phyloP scores from a whole-genome alignment of 2,888 invertebrate species.

The Ornithoptera alexandrae region DNA sequence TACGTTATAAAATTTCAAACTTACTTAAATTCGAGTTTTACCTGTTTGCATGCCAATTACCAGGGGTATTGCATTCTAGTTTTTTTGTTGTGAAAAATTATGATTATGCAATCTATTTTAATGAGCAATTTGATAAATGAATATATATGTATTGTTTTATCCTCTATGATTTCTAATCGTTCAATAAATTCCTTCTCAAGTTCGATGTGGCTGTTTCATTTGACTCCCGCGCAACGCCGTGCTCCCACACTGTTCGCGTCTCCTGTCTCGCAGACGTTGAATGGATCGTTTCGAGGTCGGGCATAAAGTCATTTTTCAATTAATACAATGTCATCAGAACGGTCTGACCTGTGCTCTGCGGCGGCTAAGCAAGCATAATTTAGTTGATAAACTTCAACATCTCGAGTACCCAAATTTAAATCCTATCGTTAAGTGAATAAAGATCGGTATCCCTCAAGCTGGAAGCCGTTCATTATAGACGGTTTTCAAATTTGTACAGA shows the following conservation, averaged over 20 bases:
- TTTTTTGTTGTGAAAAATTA: conserved; percentile 71
- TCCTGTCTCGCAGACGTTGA: conserved; percentile 49
- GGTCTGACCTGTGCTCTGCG: conserved; percentile 56
- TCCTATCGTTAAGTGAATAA: conserved; percentile 45
- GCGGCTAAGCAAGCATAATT: conserved; percentile 46
- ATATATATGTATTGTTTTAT: conserved; percentile 44
- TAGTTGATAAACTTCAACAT: conserved; percentile 34
- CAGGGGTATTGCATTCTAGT: conserved; percentile 72
- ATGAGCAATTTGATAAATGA: conserved; percentile 33
- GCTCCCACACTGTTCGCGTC: conserved; percentile 55
- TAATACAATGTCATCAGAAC: conserved; percentile 73
- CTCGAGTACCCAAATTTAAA: conserved; percentile 41
- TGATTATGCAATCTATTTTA: conserved; percentile 74
- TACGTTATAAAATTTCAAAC: conserved; percentile 50
- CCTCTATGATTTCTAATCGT: conserved; percentile 55
- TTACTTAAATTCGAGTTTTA: conserved; percentile 73
- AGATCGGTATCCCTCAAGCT: conserved; percentile 37
- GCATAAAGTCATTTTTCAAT: conserved; percentile 73
- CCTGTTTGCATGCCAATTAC: conserved; percentile 72
- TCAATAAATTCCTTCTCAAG: conserved; percentile 68
- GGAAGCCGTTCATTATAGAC: conserved; percentile 42
- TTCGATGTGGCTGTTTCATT: conserved; percentile 37
- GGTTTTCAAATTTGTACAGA: conserved; percentile 56
- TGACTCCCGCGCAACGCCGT: conserved; percentile 30
- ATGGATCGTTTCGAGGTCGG: conserved; percentile 62